Evolutionary conservation across 2,113 vertebrate species (phyloP).

Genomic region (Propithecus coquereli): DNA sequence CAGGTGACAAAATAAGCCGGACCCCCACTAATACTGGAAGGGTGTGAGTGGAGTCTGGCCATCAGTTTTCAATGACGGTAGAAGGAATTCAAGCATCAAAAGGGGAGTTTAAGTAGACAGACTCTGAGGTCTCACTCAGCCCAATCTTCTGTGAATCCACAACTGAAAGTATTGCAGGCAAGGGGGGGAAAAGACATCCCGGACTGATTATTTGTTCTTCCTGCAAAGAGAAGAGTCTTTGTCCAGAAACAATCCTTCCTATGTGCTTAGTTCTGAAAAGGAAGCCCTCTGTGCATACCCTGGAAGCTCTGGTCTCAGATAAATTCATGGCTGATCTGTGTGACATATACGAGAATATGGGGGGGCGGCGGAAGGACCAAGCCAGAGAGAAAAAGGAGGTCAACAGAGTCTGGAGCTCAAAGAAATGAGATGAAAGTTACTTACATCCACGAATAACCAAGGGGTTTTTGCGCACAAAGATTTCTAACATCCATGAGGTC

Average conservation of each 20-base stretch:
- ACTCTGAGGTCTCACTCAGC: neutral
- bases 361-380: fast-evolving
- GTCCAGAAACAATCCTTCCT: neutral
- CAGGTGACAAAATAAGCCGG: neutral
- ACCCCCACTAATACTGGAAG: neutral
- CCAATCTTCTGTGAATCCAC: neutral
- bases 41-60: no score
- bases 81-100: neutral
- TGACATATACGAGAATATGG: neutral
- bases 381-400: neutral
- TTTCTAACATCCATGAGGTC: neutral
- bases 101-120: neutral
- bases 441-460: neutral
- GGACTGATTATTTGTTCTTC: neutral
- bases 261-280: neutral
- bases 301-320: neutral
- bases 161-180: neutral
- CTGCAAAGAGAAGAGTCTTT: neutral
- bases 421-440: fast-evolving
- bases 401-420: neutral
- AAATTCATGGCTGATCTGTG: fast-evolving
- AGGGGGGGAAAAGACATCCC: neutral
- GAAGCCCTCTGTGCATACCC: neutral
- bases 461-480: no score
- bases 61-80: neutral